These are phyloP conservation scores for Pachyuromys duprasi DNA, from an alignment of 2,797 vertebrate genomes.

Conservation along the genomic window DNA sequence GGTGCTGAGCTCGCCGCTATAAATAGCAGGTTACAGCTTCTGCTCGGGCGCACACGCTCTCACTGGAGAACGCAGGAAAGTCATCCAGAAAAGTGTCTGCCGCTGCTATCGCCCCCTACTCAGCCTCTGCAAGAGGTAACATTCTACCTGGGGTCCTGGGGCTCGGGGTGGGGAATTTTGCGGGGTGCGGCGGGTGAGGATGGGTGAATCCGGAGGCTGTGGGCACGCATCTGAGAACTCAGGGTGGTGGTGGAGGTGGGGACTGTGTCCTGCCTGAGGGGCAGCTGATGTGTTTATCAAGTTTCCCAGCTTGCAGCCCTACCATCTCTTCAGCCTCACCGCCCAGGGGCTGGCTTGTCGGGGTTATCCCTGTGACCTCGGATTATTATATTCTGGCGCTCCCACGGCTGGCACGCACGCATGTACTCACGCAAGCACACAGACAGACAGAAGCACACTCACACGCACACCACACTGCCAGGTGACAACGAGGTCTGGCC, in stretches of 20 bases:
- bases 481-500: not conserved
- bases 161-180: constrained; percentile 12
- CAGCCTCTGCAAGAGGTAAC: constrained; percentile 78
- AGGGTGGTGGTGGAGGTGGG: not conserved
- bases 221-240: not conserved
- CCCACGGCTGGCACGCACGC: not conserved
- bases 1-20: constrained; percentile 82
- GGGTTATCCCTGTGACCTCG: not conserved
- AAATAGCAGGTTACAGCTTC: constrained; percentile 85
- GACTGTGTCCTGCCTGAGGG: not conserved
- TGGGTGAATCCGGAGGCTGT: not conserved
- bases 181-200: not conserved
- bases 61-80: constrained; percentile 69
- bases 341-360: not conserved
- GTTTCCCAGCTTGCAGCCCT: constrained; percentile 52
- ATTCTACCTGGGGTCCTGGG: constrained; percentile 4
- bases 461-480: not conserved
- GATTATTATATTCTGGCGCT: not conserved
- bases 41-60: constrained; percentile 51
- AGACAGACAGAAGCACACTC: not conserved
- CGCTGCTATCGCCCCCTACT: constrained; percentile 54
- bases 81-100: constrained; percentile 78
- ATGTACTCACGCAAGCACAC: not conserved
- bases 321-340: not conserved
- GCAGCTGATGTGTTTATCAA: constrained; percentile 45